Evolutionary conservation across 2,888 invertebrate genomes (phyloP).

Genomic region (Neocrepidodera transversa): DNA sequence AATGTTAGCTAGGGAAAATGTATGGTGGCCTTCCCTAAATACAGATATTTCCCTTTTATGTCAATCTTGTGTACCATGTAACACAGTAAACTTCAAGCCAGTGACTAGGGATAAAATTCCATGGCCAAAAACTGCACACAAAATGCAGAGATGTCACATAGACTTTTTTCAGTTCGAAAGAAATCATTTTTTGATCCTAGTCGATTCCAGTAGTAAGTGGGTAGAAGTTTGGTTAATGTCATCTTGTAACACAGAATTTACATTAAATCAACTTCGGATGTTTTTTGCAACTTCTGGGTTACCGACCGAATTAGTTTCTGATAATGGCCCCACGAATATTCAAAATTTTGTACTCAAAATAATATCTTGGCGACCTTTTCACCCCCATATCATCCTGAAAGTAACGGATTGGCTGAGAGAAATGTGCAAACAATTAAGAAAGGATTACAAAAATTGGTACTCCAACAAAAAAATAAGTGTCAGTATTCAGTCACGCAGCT

Average conservation of each 20-base stretch:
- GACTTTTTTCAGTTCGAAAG: constrained; percentile 11
- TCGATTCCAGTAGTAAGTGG: constrained; percentile 9
- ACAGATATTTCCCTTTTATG: neutral
- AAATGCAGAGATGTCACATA: constrained; percentile 10
- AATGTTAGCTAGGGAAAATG: constrained; percentile 14
- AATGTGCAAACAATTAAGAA: constrained; percentile 10
- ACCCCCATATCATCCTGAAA: constrained; percentile 13
- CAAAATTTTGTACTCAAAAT: constrained; percentile 12
- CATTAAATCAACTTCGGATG: neutral
- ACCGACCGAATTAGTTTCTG: constrained; percentile 8
- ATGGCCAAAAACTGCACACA: constrained; percentile 8
- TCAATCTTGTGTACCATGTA: constrained; percentile 14
- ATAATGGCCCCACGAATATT: constrained; percentile 20
- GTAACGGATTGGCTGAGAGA: constrained; percentile 11
- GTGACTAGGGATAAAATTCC: constrained; percentile 2
- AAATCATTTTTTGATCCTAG: constrained; percentile 8
- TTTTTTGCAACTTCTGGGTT: constrained; percentile 10
- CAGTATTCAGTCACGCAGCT: neutral
- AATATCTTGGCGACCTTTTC: constrained; percentile 13
- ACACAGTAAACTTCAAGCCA: constrained; percentile 11
- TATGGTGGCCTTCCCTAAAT: constrained; percentile 5
- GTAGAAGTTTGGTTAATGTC: constrained; percentile 6
- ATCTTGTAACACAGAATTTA: neutral
- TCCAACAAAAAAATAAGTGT: neutral
- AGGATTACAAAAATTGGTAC: constrained; percentile 5